Conservation (phyloP, 2,113 vertebrate species). For the Accipiter cooperii region DNA sequence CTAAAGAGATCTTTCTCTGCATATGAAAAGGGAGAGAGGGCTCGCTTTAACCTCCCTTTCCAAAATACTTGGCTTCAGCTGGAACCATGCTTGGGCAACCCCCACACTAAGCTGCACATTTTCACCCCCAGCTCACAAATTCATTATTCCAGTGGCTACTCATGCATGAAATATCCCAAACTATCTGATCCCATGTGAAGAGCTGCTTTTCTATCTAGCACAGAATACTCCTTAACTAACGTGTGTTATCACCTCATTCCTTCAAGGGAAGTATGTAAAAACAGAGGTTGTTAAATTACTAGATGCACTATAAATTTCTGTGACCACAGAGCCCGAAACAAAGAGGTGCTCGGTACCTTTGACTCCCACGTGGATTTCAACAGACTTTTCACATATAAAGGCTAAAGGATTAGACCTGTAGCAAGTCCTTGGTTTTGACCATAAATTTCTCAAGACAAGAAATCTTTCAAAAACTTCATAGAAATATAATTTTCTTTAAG, state of each 20-base stretch:
- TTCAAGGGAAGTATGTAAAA: neutral
- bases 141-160: neutral
- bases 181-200: neutral
- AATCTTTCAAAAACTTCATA: neutral
- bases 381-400: neutral
- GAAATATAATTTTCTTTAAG: neutral
- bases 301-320: neutral
- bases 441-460: neutral
- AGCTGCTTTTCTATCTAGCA: neutral
- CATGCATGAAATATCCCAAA: neutral
- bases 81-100: neutral
- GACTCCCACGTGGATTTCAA: neutral
- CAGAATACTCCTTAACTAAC: neutral
- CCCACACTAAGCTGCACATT: neutral
- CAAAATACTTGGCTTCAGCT: neutral
- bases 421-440: neutral
- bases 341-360: neutral
- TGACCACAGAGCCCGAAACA: neutral
- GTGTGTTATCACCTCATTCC: neutral
- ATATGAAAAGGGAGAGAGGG: neutral
- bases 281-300: neutral
- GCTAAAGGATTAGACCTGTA: neutral
- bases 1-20: neutral
- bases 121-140: constrained; percentile 3
- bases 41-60: neutral